phyloP scores from a whole-genome alignment of 2,888 invertebrate genomes.

The Drosophila neutralis region DNA sequence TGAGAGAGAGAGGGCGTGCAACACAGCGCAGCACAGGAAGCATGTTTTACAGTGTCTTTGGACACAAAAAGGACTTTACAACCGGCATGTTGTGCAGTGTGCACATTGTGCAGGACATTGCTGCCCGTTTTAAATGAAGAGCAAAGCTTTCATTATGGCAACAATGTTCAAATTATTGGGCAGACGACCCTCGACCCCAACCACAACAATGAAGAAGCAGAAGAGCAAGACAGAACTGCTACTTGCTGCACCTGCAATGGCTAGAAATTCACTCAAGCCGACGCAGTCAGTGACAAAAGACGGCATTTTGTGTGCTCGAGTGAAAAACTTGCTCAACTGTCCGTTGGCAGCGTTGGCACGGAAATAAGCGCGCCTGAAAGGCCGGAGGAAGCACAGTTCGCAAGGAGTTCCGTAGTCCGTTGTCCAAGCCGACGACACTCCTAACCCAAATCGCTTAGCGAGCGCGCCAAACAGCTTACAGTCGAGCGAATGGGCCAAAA shows the following conservation, averaged over 20 bases:
- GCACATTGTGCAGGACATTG: conserved; percentile 56
- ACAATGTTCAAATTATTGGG: conserved; percentile 83
- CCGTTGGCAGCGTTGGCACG: conserved; percentile 49
- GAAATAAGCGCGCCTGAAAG: conserved; percentile 62
- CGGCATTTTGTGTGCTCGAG: conserved; percentile 66
- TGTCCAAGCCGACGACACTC: conserved; percentile 60
- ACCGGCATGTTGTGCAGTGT: conserved; percentile 27
- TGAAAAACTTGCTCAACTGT: conserved; percentile 74
- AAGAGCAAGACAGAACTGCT: conserved; percentile 6
- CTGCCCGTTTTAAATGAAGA: conserved; percentile 76
- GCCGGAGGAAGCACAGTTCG: conserved; percentile 22
- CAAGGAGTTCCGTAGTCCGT: conserved; percentile 26
- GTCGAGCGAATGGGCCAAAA: conserved; percentile 59
- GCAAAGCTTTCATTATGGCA: conserved; percentile 83
- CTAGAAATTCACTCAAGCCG: conserved; percentile 70
- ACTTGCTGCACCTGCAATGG: conserved; percentile 19
- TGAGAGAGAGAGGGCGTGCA: conserved; percentile 5
- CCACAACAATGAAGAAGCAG: conserved; percentile 7
- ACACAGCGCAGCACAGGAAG: conserved; percentile 39
- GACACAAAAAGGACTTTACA: conserved; percentile 64
- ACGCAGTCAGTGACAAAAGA: conserved; percentile 32
- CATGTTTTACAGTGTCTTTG: conserved; percentile 68
- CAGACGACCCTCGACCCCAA: conserved; percentile 57
- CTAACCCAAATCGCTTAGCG: conserved; percentile 79
- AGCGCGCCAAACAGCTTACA: conserved; percentile 78